These are phyloP conservation scores for Zosterops hypoxanthus DNA, from an alignment of 2,113 vertebrate genomes.

Conservation along the genomic window DNA sequence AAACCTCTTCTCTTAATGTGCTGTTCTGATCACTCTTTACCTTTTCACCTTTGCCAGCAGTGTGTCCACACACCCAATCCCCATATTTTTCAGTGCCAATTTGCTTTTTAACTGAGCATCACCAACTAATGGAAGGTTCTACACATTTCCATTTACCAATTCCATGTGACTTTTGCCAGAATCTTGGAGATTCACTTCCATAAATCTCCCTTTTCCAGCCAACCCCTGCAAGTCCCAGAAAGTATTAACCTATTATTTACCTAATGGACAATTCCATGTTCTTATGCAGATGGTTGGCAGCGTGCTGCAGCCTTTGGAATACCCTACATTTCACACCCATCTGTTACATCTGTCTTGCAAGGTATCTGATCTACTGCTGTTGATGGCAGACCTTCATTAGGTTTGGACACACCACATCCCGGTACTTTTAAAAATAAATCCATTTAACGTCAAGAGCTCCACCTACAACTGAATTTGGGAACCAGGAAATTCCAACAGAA, in stretches of 20 bases:
- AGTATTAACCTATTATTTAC: not conserved
- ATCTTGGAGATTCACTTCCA: not conserved
- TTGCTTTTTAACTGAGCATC: not conserved
- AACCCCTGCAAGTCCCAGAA: not conserved
- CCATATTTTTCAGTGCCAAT: not conserved
- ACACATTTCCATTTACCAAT: not conserved
- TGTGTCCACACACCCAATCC: not conserved
- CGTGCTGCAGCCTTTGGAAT: not conserved
- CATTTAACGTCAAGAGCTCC: not conserved
- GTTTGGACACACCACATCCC: not conserved
- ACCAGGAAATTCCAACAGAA: not conserved
- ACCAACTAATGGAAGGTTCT: not conserved
- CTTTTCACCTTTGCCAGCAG: not conserved
- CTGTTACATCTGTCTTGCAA: not conserved
- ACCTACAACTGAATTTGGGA: not conserved
- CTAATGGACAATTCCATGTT: not conserved
- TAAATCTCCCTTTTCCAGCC: not conserved
- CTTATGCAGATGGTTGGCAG: not conserved
- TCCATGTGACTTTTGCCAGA: not conserved
- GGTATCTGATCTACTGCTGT: not conserved
- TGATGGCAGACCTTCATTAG: not conserved
- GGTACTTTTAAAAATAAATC: not conserved
- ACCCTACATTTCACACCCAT: not conserved
- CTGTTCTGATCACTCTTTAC: not conserved
- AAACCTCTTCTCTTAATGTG: not conserved